Evolutionary conservation across 2,888 invertebrate genomes (phyloP).

Genomic region (Nymphalis polychloros): DNA sequence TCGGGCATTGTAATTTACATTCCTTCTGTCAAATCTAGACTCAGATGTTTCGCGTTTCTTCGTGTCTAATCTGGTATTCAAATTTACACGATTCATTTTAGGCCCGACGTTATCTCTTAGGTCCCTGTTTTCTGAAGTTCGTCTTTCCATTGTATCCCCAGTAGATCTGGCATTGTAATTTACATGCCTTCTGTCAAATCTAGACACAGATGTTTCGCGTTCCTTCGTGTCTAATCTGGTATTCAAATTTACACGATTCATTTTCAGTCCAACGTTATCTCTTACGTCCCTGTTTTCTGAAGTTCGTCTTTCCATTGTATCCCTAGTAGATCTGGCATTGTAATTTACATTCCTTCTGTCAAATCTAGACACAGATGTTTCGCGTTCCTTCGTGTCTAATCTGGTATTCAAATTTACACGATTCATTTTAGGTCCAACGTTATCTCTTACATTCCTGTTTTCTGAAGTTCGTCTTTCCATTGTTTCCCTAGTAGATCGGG

Average conservation of each 20-base stretch:
- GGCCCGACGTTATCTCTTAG: too few species aligned
- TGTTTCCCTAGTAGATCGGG: background rate
- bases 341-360: background rate
- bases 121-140: background rate
- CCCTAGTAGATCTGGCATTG: background rate
- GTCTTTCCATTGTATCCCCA: background rate
- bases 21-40: background rate
- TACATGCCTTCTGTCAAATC: background rate
- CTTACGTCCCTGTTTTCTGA: background rate
- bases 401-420: background rate
- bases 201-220: background rate
- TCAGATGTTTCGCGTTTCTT: background rate
- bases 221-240: too few species aligned
- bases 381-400: background rate
- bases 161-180: background rate
- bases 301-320: background rate
- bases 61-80: background rate
- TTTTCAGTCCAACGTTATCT: background rate
- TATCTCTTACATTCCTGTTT: background rate
- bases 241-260: background rate
- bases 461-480: background rate
- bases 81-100: background rate
- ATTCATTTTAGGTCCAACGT: background rate
- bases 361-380: background rate
- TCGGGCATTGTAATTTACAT: background rate